phyloP scores from a whole-genome alignment of 2,888 invertebrate species.

The Drosophila affinis region DNA sequence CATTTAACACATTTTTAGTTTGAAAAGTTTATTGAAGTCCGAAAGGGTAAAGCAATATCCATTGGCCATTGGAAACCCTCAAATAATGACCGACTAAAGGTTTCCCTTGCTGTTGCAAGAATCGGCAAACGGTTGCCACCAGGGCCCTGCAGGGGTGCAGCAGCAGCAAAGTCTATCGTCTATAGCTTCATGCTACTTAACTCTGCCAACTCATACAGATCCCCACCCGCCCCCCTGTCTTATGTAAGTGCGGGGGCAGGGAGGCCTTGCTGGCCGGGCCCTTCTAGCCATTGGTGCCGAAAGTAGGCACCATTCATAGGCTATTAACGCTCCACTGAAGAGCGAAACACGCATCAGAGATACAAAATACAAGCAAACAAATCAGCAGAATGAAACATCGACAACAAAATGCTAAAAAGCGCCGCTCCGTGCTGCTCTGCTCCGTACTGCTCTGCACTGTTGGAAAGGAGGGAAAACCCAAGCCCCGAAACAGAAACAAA shows the following conservation, averaged over 20 bases:
- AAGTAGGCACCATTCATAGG: conserved; percentile 65
- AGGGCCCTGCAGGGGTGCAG: not conserved
- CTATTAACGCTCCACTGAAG: conserved; percentile 77
- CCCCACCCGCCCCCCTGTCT: conserved; percentile 11
- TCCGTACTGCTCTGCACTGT: conserved; percentile 33
- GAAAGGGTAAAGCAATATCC: not conserved
- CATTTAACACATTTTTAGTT: not conserved
- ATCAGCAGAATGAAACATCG: conserved; percentile 78
- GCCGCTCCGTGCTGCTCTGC: conserved; percentile 16
- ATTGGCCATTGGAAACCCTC: too few relatives aligned
- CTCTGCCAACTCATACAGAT: conserved; percentile 59
- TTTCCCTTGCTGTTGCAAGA: too few relatives aligned
- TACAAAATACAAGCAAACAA: conserved; percentile 46
- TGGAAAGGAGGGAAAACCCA: conserved; percentile 9
- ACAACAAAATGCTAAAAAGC: conserved; percentile 66
- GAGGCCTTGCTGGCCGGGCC: conserved; percentile 13
- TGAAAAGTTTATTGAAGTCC: too few relatives aligned
- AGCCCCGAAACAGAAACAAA: conserved; percentile 7
- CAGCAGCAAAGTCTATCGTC: conserved; percentile 23
- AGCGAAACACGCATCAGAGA: conserved; percentile 66
- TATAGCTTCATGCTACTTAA: conserved; percentile 60
- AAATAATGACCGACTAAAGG: too few relatives aligned
- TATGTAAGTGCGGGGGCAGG: conserved; percentile 25
- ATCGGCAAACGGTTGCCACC: conserved; percentile 11
- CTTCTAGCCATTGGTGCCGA: conserved; percentile 44